Evolutionary conservation across 2,888 invertebrate species (phyloP).

Genomic region (Drosophila mulleri): DNA sequence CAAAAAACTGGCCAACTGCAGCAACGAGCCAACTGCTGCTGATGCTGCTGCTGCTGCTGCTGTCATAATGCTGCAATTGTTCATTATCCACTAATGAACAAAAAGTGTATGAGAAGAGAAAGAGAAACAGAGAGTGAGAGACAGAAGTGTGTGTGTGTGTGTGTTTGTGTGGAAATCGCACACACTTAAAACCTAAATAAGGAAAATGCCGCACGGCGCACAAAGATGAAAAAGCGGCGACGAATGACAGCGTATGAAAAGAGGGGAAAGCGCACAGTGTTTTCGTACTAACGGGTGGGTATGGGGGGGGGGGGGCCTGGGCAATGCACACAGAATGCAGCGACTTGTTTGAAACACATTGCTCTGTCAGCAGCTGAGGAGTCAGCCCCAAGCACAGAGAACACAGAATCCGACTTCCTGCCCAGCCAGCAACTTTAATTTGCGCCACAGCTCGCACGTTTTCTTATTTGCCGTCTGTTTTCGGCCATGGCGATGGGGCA

Average conservation of each 20-base stretch:
- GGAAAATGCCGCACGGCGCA: conserved; percentile 73
- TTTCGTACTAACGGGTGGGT: neutral
- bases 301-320: neutral
- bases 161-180: conserved; percentile 63
- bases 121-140: neutral
- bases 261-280: neutral
- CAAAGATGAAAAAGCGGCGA: conserved; percentile 67
- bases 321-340: conserved; percentile 38
- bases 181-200: conserved; percentile 78
- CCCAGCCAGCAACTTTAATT: conserved; percentile 71
- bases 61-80: conserved; percentile 82
- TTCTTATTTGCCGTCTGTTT: conserved; percentile 77
- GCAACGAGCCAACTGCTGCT: conserved; percentile 46
- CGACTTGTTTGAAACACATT: conserved; percentile 68
- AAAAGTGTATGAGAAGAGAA: conserved; percentile 60
- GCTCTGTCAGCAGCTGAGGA: conserved; percentile 75
- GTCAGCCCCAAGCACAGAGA: conserved; percentile 38
- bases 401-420: conserved; percentile 52
- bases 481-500: conserved; percentile 18
- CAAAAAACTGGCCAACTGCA: conserved; percentile 72
- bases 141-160: neutral
- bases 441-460: conserved; percentile 77
- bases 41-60: conserved; percentile 53
- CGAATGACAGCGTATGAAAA: conserved; percentile 65
- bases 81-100: conserved; percentile 84